These are phyloP conservation scores for Rhimphoctona megacephalus DNA, from an alignment of 2,888 invertebrate genomes.

Conservation along the genomic window DNA sequence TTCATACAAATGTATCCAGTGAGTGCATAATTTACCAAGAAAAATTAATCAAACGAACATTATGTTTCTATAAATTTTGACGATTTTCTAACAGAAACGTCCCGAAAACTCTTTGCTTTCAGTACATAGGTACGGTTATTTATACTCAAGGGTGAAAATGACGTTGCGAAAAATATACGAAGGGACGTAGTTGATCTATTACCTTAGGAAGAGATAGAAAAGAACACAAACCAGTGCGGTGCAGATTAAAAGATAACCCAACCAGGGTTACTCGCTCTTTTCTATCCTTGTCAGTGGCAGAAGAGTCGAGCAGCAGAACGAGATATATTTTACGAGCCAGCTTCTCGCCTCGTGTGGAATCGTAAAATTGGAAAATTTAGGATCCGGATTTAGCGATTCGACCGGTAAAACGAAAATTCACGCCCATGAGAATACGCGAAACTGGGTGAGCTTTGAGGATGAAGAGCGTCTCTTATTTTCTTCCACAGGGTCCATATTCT, in stretches of 20 bases:
- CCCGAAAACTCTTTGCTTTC: neutral
- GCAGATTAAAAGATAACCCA: conserved; percentile 70
- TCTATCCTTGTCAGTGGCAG: conserved; percentile 17
- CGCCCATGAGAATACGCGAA: conserved; percentile 14
- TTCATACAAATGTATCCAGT: neutral
- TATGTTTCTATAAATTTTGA: neutral
- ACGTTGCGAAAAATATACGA: neutral
- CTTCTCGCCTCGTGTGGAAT: conserved; percentile 68
- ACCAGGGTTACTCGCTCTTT: conserved; percentile 7
- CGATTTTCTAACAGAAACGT: neutral
- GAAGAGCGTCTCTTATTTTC: conserved; percentile 22
- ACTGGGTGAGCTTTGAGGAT: conserved; percentile 6
- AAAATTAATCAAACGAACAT: neutral
- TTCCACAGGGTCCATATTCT: neutral
- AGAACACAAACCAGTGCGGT: conserved; percentile 33
- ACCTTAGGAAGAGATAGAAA: conserved; percentile 2
- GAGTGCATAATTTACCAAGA: neutral
- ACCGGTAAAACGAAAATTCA: conserved; percentile 49
- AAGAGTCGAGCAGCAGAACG: conserved; percentile 8
- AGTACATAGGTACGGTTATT: neutral
- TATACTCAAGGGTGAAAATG: neutral
- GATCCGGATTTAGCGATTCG: conserved; percentile 49
- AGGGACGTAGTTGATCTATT: conserved; percentile 41
- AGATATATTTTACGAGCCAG: conserved; percentile 79
- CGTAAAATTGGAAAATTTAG: conserved; percentile 78